phyloP scores from a whole-genome alignment of 37 sponge, comb jelly and placozoan genomes.

The Trichoplax adhaerens region DNA sequence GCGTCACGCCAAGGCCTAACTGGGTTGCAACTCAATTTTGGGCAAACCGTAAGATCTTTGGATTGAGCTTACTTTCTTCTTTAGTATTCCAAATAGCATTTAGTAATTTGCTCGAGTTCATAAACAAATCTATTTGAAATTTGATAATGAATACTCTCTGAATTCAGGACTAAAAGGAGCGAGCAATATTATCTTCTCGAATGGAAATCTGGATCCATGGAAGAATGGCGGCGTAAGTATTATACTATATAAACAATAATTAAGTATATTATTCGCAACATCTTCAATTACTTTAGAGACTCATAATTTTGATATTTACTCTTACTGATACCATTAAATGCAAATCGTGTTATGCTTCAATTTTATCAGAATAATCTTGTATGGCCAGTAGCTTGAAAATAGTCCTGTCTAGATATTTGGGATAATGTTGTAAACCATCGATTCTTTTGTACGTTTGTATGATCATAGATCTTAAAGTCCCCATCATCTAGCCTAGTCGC shows the following conservation, averaged over 20 bases:
- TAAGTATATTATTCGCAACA: no score
- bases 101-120: not conserved
- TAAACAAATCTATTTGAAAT: not conserved
- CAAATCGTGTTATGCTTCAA: no score
- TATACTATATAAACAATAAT: not conserved
- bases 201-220: slow-evolving; percentile 92
- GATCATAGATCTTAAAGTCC: slow-evolving; percentile 29
- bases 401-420: no score
- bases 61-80: slow-evolving; percentile 6
- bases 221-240: slow-evolving; percentile 55
- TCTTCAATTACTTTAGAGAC: no score
- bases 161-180: not conserved
- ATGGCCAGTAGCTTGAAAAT: no score
- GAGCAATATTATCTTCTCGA: slow-evolving; percentile 81
- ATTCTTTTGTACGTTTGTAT: no score
- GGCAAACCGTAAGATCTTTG: slow-evolving; percentile 39
- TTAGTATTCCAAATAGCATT: not conserved
- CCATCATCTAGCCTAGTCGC: slow-evolving; percentile 50
- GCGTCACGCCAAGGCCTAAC: slow-evolving; percentile 10
- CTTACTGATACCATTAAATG: no score
- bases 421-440: no score
- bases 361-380: no score
- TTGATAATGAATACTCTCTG: slow-evolving; percentile 7
- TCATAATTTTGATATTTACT: no score
- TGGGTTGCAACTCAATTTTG: slow-evolving; percentile 40